Percentiles rank a stretch among this genome's conserved stretches.
Conservation (phyloP, 1,140 invertebrate species). For the Temnothorax longispinosus region DNA sequence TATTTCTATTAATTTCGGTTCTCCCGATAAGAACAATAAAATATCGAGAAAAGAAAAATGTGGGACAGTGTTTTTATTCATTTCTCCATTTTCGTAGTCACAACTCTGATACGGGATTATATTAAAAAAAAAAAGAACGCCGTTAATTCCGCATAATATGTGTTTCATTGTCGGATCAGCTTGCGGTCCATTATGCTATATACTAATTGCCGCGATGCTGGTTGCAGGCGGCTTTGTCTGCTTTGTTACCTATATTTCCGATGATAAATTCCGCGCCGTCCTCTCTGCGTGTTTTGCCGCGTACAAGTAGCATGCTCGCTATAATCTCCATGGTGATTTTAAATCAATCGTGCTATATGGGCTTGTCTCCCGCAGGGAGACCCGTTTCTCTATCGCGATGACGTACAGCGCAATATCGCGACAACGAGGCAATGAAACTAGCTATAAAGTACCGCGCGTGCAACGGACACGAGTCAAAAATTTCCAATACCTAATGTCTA, state of each 20-base stretch:
- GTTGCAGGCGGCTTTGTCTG: constrained; percentile 32
- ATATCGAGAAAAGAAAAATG: background rate
- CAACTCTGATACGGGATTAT: background rate
- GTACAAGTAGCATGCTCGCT: constrained; percentile 42
- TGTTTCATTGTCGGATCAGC: background rate
- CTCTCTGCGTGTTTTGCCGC: constrained; percentile 30
- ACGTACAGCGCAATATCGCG: constrained; percentile 1
- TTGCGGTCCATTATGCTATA: constrained; percentile 13
- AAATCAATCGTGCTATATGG: constrained; percentile 34
- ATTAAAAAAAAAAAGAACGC: background rate
- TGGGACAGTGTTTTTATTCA: background rate
- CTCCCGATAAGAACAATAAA: no score
- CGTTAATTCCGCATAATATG: background rate
- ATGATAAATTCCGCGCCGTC: constrained; percentile 32
- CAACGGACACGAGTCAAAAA: background rate
- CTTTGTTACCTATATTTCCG: constrained; percentile 50
- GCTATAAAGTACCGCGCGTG: background rate
- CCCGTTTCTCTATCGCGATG: constrained; percentile 13
- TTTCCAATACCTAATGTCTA: constrained; percentile 2
- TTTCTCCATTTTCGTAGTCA: background rate
- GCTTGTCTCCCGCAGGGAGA: constrained; percentile 34
- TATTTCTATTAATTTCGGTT: background rate
- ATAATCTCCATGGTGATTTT: constrained; percentile 52
- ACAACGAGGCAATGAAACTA: constrained; percentile 24
- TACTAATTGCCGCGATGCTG: constrained; percentile 40